Percentiles rank a stretch among this genome's conserved stretches.
Evolutionary conservation across 2,113 vertebrate genomes (phyloP).

Genomic region (Aspidoscelis tigris): DNA sequence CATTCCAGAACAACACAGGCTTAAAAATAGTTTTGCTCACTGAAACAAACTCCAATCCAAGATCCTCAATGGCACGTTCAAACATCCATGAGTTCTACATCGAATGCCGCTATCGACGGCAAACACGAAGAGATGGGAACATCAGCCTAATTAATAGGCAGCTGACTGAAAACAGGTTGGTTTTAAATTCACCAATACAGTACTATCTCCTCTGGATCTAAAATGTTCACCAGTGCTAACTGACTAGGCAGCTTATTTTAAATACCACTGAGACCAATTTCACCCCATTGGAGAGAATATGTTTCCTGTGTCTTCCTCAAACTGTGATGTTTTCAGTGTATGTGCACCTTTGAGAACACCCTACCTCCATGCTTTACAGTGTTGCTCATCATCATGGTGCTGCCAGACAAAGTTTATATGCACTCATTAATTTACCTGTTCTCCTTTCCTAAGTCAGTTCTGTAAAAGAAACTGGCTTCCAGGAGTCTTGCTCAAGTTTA

Average conservation of each 20-base stretch:
- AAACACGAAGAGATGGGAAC: neutral
- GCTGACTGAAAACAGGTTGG: neutral
- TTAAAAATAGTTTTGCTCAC: neutral
- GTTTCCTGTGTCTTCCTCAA: neutral
- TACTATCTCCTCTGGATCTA: neutral
- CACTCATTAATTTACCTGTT: constrained; percentile 7
- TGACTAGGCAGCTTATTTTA: neutral
- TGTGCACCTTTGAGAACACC: neutral
- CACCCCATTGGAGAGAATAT: neutral
- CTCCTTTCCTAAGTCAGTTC: constrained; percentile 3
- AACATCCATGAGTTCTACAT: neutral
- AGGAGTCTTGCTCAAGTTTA: constrained; percentile 40
- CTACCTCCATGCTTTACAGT: neutral
- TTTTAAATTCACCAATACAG: neutral
- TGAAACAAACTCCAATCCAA: neutral
- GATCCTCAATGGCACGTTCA: neutral
- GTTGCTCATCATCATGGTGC: neutral
- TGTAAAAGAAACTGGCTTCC: constrained; percentile 13
- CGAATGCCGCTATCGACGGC: neutral
- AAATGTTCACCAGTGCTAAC: neutral
- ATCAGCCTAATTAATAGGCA: neutral
- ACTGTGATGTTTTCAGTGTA: too few relatives aligned
- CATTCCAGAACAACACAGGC: neutral
- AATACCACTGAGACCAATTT: neutral
- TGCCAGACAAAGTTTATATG: neutral